Percentiles rank a stretch among this genome's conserved stretches.
Conservation (phyloP, 2,888 invertebrate genomes). For the Troides helena region DNA sequence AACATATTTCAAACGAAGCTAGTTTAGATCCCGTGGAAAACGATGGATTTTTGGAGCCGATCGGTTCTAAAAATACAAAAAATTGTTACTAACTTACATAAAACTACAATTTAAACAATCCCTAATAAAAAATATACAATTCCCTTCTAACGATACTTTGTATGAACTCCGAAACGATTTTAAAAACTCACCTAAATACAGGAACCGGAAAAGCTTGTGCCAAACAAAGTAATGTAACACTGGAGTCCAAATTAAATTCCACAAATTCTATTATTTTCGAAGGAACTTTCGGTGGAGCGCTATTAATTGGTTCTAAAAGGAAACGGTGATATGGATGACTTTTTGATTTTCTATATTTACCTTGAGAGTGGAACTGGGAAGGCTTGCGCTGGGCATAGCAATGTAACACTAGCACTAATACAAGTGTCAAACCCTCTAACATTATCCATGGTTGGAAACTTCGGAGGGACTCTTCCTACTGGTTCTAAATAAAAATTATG, state of each 20-base stretch:
- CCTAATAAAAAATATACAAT: not conserved
- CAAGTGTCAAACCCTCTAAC: conserved; percentile 76
- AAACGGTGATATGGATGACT: conserved; percentile 41
- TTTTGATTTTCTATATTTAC: conserved; percentile 63
- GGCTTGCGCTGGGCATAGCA: conserved; percentile 86
- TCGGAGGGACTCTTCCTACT: conserved; percentile 82
- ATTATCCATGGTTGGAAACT: conserved; percentile 86
- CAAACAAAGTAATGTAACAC: conserved; percentile 84
- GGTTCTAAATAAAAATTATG: conserved; percentile 69
- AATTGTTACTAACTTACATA: conserved; percentile 18
- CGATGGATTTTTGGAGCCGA: conserved; percentile 80
- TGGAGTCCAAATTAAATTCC: conserved; percentile 66
- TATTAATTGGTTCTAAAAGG: conserved; percentile 85
- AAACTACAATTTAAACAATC: not conserved
- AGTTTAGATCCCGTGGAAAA: conserved; percentile 81
- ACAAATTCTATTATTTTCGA: conserved; percentile 74
- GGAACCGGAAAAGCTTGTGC: conserved; percentile 86
- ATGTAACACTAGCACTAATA: conserved; percentile 79
- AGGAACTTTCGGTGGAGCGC: conserved; percentile 84
- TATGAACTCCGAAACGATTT: not conserved
- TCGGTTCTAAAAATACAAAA: conserved; percentile 62
- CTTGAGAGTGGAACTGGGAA: conserved; percentile 83
- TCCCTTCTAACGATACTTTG: not conserved
- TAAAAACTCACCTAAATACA: conserved; percentile 82
- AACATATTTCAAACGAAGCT: conserved; percentile 77